Conservation (phyloP, 1,140 invertebrate genomes). For the Drepana arcuata region DNA sequence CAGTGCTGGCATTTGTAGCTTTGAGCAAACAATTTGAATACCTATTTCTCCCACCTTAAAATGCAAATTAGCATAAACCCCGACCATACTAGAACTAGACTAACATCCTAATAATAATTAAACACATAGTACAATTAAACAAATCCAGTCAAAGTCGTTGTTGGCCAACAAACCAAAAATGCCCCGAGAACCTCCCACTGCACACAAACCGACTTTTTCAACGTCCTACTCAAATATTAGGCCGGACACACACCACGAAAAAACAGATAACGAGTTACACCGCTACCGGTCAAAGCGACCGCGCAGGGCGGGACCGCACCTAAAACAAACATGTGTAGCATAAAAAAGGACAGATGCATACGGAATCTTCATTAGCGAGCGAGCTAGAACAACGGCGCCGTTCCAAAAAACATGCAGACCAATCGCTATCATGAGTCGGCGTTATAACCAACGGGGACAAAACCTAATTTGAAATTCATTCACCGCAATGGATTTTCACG, state of each 20-base stretch:
- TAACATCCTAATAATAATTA: no score
- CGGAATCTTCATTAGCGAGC: slow-evolving; percentile 51
- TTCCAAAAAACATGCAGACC: slow-evolving; percentile 45
- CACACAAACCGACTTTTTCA: slow-evolving; percentile 48
- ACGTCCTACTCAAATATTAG: slow-evolving; percentile 56
- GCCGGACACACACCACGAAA: slow-evolving; percentile 52
- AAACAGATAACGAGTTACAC: slow-evolving; percentile 49
- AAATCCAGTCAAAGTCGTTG: no score
- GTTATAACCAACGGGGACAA: slow-evolving; percentile 37
- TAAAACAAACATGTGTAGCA: slow-evolving; percentile 67
- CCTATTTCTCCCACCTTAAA: no score
- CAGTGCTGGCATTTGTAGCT: no score
- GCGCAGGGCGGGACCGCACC: slow-evolving; percentile 55
- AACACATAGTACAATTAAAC: slow-evolving; percentile 27
- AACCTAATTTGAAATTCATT: slow-evolving; percentile 49
- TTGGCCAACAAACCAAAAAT: no score
- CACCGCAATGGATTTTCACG: slow-evolving; percentile 32
- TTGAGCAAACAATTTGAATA: no score
- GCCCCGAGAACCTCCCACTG: slow-evolving; percentile 45
- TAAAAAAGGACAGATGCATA: slow-evolving; percentile 54
- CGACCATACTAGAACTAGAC: no score
- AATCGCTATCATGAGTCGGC: slow-evolving; percentile 28
- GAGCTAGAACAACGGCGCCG: slow-evolving; percentile 34
- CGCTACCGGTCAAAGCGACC: slow-evolving; percentile 62
- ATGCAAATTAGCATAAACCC: no score